Evolutionary conservation across 2,888 invertebrate genomes (phyloP).

Genomic region (Ectemnius continuus): DNA sequence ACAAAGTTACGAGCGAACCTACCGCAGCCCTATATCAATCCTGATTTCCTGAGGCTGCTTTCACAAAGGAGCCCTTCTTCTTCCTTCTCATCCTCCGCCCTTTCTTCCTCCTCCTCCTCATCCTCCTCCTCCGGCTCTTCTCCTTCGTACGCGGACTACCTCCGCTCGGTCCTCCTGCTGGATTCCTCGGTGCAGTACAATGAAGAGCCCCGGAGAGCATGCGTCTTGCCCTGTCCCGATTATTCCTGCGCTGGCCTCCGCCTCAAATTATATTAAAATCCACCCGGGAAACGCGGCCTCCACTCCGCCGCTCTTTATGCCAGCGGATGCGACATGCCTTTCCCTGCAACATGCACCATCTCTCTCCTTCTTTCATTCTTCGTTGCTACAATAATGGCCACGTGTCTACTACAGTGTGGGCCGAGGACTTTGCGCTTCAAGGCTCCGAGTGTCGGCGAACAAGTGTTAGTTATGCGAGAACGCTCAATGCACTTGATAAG

Average conservation of each 20-base stretch:
- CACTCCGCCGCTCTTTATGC: slow-evolving; percentile 9
- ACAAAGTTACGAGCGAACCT: slow-evolving; percentile 68
- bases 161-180: slow-evolving; percentile 27
- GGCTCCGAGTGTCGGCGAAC: neutral
- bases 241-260: slow-evolving; percentile 43
- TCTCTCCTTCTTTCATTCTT: neutral
- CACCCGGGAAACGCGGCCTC: slow-evolving; percentile 31
- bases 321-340: neutral
- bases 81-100: slow-evolving; percentile 31
- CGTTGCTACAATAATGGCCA: neutral
- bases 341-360: no score
- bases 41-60: slow-evolving; percentile 66
- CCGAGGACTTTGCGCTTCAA: neutral
- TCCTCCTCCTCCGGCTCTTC: slow-evolving; percentile 24
- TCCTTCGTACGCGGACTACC: slow-evolving; percentile 17
- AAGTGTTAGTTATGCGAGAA: no score
- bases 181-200: slow-evolving; percentile 58
- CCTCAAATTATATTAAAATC: slow-evolving; percentile 56
- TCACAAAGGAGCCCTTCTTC: slow-evolving; percentile 62
- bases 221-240: slow-evolving; percentile 57
- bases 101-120: slow-evolving; percentile 20
- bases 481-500: no score
- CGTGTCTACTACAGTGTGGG: neutral
- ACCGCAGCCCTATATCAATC: slow-evolving; percentile 72
- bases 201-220: slow-evolving; percentile 46